Percentiles rank a stretch among this genome's conserved stretches.
phyloP scores from a whole-genome alignment of 2,113 vertebrate species.

The Hydrochoerus hydrochaeris region DNA sequence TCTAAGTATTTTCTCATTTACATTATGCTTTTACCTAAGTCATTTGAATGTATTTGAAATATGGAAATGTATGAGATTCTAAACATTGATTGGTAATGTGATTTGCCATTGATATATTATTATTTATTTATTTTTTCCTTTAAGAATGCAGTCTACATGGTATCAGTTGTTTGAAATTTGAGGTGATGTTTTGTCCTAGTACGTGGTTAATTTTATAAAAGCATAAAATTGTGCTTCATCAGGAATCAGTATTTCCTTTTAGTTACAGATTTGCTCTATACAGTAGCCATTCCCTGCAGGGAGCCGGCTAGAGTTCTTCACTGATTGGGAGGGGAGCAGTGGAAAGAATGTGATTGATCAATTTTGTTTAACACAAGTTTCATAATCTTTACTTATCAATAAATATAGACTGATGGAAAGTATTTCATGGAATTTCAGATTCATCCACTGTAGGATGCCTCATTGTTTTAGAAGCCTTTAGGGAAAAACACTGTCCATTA shows the following conservation, averaged over 20 bases:
- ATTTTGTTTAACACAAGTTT: not conserved
- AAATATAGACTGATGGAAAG: not conserved
- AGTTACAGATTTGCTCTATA: not conserved
- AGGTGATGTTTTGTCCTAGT: not conserved
- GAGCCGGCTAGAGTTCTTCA: not conserved
- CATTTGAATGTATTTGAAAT: conserved; percentile 2
- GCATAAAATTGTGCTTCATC: not conserved
- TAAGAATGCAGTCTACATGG: not conserved
- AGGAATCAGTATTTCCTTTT: not conserved
- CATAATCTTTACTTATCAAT: conserved; percentile 30
- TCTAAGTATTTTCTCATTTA: conserved; percentile 40
- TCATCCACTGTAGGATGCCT: not conserved
- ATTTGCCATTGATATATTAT: not conserved
- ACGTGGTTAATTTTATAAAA: not conserved
- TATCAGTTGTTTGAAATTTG: not conserved
- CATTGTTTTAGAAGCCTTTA: conserved; percentile 1
- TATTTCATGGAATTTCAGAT: conserved; percentile 18
- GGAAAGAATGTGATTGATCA: not conserved
- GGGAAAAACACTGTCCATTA: not conserved
- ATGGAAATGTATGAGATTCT: conserved; percentile 32
- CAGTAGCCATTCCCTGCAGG: not conserved
- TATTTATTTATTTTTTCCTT: not conserved
- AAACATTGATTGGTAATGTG: not conserved
- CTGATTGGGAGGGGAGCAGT: not conserved
- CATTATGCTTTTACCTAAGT: not conserved